Base-by-base conservation (phyloP, 2,888 invertebrate species). In the Pyrgus malvae region DNA sequence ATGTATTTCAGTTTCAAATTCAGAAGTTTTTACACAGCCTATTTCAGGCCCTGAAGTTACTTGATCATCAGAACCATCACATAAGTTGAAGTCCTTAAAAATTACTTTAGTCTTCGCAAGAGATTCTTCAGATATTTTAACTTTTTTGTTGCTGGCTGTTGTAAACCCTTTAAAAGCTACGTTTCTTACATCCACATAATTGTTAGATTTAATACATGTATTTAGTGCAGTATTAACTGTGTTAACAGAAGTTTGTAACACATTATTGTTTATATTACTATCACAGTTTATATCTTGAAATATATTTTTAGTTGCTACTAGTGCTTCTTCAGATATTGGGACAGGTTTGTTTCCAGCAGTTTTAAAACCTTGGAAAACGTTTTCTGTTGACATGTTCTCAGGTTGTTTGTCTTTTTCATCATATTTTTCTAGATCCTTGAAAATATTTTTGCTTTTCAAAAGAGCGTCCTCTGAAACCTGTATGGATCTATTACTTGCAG, bases 1-100 rank as follows among this genome's bases (percentile, higher is more conserved):
- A 21, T 40, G 0, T 21, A n/a, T 21, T 21, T 12, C 21, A 40
- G 2, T 7, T n/a, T n/a, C n/a, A n/a, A n/a, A n/a, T n/a, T n/a
- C n/a, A n/a, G n/a, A n/a, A n/a, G n/a, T n/a, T n/a, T n/a, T n/a
- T n/a, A n/a, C n/a, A n/a, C n/a, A n/a, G n/a, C n/a, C n/a, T n/a
- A n/a, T n/a, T n/a, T n/a, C n/a, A n/a, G n/a, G n/a, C n/a, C n/a
- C n/a, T n/a, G n/a, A n/a, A n/a, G n/a, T n/a, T n/a, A n/a, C n/a
- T n/a, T n/a, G n/a, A n/a, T n/a, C n/a, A n/a, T n/a, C n/a, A n/a
- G n/a, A n/a, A n/a, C n/a, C n/a, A n/a, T n/a, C n/a, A n/a, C n/a
- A n/a, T n/a, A n/a, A n/a, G n/a, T n/a, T n/a, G n/a, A n/a, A 65
- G 60, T 78, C 78, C 35, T 71, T 64, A 64, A 86, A 83, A 11